These are phyloP conservation scores for Syngnathus floridae DNA, from an alignment of 2,113 vertebrate species.

Conservation along the genomic window DNA sequence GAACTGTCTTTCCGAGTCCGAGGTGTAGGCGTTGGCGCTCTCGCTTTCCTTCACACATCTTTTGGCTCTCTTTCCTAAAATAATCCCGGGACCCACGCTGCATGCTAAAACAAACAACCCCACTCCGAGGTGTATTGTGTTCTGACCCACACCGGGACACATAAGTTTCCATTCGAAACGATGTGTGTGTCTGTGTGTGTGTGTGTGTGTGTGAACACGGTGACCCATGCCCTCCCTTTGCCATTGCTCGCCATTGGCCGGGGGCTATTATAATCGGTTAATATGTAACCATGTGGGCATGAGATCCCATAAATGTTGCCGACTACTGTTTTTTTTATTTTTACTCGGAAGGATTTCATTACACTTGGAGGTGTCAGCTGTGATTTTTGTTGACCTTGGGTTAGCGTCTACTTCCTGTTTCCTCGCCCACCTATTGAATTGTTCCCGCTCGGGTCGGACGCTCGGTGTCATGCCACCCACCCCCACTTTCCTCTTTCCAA, in stretches of 20 bases:
- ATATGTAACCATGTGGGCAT: slow-evolving; percentile 40
- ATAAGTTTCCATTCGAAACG: slow-evolving; percentile 43
- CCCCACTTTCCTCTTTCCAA: background rate
- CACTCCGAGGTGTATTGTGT: slow-evolving; percentile 37
- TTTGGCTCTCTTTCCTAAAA: slow-evolving; percentile 40
- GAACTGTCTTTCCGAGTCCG: background rate
- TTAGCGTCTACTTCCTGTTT: background rate
- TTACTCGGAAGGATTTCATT: background rate
- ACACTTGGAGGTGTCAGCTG: background rate
- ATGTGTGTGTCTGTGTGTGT: background rate
- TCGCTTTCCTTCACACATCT: background rate
- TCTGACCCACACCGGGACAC: slow-evolving; percentile 20
- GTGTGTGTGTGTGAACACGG: slow-evolving; percentile 1
- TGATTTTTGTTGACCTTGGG: background rate
- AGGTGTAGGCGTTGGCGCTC: background rate
- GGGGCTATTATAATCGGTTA: slow-evolving; percentile 40
- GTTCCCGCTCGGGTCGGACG: background rate
- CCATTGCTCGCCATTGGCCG: slow-evolving; percentile 19
- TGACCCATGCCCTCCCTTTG: slow-evolving; percentile 12
- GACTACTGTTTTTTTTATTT: background rate
- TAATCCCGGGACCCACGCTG: slow-evolving; percentile 41
- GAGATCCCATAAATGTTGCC: slow-evolving; percentile 8
- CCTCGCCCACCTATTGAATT: background rate
- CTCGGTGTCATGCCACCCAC: background rate
- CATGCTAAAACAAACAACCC: slow-evolving; percentile 41